Percentiles rank a stretch among this genome's conserved stretches.
Conservation (phyloP, 2,113 vertebrate species). For the Martes martes region DNA sequence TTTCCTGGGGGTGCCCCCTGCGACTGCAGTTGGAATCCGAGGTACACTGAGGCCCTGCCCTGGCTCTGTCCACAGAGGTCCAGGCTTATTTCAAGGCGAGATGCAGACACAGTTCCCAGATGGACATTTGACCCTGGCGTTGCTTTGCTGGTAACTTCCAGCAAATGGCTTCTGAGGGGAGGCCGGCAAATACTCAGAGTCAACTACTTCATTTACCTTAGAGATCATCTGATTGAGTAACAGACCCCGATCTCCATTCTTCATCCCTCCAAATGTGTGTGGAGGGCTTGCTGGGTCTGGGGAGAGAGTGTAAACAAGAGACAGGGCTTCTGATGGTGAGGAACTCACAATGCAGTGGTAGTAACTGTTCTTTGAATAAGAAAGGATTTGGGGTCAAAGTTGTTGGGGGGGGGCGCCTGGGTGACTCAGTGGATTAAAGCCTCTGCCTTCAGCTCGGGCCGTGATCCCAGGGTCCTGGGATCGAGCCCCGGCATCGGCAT, state of each 20-base stretch:
- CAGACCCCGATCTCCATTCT: neutral
- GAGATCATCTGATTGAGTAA: neutral
- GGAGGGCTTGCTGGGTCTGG: neutral
- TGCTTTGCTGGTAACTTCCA: neutral
- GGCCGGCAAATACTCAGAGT: neutral
- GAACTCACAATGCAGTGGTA: neutral
- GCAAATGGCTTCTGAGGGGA: neutral
- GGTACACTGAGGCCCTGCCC: neutral
- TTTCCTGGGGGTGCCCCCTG: rapidly evolving
- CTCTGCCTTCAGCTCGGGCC: too few species aligned
- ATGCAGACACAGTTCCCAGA: neutral
- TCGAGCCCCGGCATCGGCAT: too few species aligned
- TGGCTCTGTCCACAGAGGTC: neutral
- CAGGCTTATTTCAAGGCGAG: neutral
- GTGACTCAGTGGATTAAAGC: too few species aligned
- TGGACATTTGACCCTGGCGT: too few species aligned
- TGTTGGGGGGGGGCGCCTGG: neutral
- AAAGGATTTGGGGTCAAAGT: neutral
- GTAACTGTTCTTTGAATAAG: neutral
- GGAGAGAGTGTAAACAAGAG: neutral
- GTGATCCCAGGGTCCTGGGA: too few species aligned
- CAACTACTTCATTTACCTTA: neutral
- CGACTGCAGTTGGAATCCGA: rapidly evolving
- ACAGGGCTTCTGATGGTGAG: neutral
- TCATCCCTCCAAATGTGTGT: neutral